These are phyloP conservation scores for human (Homo sapiens) DNA, from an alignment of 2,113 vertebrate species.

Conservation along the genomic window DNA sequence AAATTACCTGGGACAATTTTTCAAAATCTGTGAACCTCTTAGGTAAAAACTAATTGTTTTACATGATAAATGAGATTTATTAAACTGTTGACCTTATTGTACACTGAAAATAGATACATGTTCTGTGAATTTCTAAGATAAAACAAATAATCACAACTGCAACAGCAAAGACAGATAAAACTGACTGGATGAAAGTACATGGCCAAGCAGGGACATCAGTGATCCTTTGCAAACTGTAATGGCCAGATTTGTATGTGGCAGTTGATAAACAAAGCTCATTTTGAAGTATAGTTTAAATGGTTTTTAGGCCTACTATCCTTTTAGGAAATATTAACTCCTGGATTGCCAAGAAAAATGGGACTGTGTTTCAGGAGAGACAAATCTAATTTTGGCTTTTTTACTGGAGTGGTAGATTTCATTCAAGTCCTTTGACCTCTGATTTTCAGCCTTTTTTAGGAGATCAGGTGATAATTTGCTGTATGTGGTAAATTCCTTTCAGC, in stretches of 20 bases:
- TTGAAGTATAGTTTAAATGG: constrained; percentile 13
- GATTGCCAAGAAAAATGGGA: neutral
- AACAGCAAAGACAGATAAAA: constrained; percentile 1
- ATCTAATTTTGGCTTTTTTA: neutral
- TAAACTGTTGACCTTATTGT: neutral
- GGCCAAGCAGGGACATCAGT: neutral
- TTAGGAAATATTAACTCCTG: constrained; percentile 15
- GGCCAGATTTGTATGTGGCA: neutral
- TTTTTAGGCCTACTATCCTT: neutral
- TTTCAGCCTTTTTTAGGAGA: neutral
- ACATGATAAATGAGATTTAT: constrained; percentile 34
- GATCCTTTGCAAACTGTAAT: neutral
- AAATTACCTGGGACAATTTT: constrained; percentile 43
- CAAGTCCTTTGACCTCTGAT: neutral
- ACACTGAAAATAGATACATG: constrained; percentile 27
- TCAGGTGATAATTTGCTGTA: neutral
- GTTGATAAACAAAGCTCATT: constrained; percentile 22
- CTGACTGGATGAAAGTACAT: neutral
- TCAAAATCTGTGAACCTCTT: constrained; percentile 52
- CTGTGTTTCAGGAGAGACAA: neutral
- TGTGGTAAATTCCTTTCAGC: constrained; percentile 20
- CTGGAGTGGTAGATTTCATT: neutral
- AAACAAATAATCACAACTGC: neutral
- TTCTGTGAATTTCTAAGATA: neutral
- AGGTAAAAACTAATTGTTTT: constrained; percentile 32